phyloP scores from a whole-genome alignment of 2,797 vertebrate genomes.

The Melopsittacus undulatus region DNA sequence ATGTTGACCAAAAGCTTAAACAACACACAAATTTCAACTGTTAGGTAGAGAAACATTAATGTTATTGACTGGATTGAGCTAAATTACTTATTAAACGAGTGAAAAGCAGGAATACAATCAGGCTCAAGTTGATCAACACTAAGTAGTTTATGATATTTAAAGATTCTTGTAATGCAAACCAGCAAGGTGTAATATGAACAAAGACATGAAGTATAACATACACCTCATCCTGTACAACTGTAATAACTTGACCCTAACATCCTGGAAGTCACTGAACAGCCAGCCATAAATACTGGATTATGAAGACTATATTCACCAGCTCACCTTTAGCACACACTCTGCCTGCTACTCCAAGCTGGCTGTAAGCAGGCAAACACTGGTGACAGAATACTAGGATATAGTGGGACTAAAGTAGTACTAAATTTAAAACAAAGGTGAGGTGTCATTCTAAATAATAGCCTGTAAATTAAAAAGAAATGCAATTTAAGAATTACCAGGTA shows the following conservation, averaged over 20 bases:
- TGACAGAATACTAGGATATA: background rate
- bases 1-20: background rate
- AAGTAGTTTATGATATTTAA: background rate
- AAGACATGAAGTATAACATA: background rate
- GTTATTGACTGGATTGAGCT: background rate
- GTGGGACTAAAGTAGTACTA: background rate
- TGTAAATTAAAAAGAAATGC: background rate
- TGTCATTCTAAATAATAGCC: background rate
- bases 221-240: background rate
- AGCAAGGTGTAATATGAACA: background rate
- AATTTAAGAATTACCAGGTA: background rate
- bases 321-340: background rate
- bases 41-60: background rate
- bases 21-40: background rate
- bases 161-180: background rate
- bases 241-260: background rate
- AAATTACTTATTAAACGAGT: background rate
- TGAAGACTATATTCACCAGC: background rate
- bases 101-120: rapidly evolving
- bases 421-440: background rate
- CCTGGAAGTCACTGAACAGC: background rate
- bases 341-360: background rate
- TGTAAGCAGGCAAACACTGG: background rate
- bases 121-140: background rate
- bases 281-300: background rate